phyloP scores from a whole-genome alignment of 2,888 invertebrate species.

The Lathronympha strigana region DNA sequence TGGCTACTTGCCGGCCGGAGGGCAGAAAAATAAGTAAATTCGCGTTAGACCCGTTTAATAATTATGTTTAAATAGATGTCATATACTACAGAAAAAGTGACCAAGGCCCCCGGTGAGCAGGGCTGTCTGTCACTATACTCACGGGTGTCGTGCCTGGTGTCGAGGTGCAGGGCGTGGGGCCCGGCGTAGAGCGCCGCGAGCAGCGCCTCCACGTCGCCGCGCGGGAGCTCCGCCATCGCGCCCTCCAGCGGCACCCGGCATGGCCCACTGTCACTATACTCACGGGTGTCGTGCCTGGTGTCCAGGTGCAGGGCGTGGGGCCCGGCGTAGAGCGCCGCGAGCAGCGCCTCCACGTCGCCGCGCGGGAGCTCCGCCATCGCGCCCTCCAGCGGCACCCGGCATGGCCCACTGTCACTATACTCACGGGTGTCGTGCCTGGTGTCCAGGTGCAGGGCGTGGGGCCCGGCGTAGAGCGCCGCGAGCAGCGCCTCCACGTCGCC shows the following conservation, averaged over 20 bases:
- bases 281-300: slow-evolving; percentile 17
- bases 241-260: neutral
- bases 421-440: slow-evolving; percentile 7
- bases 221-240: neutral
- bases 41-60: too few relatives aligned
- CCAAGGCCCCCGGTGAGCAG: too few relatives aligned
- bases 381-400: slow-evolving; percentile 68
- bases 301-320: slow-evolving; percentile 35
- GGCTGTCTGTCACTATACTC: too few relatives aligned
- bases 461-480: too few relatives aligned
- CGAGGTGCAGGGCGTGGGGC: neutral
- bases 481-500: neutral
- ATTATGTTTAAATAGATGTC: too few relatives aligned
- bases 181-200: too few relatives aligned
- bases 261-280: slow-evolving; percentile 7
- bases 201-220: neutral
- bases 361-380: slow-evolving; percentile 58
- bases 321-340: slow-evolving; percentile 65
- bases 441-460: neutral
- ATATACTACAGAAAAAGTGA: too few relatives aligned
- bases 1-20: too few relatives aligned
- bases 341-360: slow-evolving; percentile 57
- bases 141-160: neutral
- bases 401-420: slow-evolving; percentile 47
- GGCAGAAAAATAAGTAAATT: too few relatives aligned